These are phyloP conservation scores for Hemibagrus guttatus DNA, from an alignment of 2,797 vertebrate species.

Conservation along the genomic window DNA sequence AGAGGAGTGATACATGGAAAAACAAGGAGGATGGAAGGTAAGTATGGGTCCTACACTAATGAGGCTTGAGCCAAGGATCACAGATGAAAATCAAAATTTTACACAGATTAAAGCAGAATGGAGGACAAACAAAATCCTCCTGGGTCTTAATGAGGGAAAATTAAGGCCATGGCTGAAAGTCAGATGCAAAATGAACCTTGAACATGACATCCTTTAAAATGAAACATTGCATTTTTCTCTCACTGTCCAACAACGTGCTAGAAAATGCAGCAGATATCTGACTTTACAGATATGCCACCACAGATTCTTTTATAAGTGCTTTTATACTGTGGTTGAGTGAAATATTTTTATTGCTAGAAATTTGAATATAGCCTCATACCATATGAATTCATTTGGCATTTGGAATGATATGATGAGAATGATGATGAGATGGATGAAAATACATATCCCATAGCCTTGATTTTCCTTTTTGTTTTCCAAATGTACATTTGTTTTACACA, in stretches of 20 bases:
- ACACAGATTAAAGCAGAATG: slow-evolving; percentile 51
- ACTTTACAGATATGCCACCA: too few species aligned
- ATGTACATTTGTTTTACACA: neutral
- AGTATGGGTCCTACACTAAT: slow-evolving; percentile 1
- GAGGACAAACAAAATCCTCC: slow-evolving; percentile 55
- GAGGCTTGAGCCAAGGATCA: slow-evolving; percentile 17
- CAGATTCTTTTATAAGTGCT: too few species aligned
- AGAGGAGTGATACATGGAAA: neutral
- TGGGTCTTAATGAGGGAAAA: slow-evolving; percentile 54
- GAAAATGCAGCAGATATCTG: too few species aligned
- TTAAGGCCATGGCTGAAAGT: slow-evolving; percentile 39
- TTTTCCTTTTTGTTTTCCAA: too few species aligned
- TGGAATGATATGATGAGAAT: neutral
- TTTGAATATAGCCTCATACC: too few species aligned
- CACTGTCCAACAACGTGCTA: neutral
- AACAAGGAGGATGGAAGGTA: neutral
- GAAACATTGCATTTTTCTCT: neutral
- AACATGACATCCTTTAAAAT: neutral
- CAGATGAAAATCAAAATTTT: slow-evolving; percentile 56
- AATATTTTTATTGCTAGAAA: too few species aligned
- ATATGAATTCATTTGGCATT: neutral
- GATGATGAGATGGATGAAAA: neutral
- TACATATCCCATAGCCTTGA: neutral
- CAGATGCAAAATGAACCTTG: slow-evolving; percentile 20
- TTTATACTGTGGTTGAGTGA: too few species aligned